These are phyloP conservation scores for Clarias magur DNA, from an alignment of 2,113 vertebrate genomes.

Conservation along the genomic window DNA sequence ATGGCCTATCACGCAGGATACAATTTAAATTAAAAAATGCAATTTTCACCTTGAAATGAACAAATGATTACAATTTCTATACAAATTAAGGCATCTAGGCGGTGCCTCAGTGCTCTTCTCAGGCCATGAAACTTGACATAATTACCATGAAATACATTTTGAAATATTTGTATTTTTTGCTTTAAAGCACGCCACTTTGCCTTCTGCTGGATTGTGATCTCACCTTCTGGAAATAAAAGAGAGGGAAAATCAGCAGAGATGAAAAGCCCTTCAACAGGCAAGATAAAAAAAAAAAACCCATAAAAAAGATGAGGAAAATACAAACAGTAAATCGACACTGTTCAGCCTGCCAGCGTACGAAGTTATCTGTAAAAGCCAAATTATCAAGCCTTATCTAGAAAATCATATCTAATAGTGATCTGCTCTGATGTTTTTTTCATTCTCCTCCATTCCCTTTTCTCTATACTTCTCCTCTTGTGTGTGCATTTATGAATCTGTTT, in stretches of 20 bases:
- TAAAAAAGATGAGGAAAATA: slow-evolving; percentile 49
- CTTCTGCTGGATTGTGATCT: slow-evolving; percentile 70
- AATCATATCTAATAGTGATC: slow-evolving; percentile 85
- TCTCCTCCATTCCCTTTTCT: slow-evolving; percentile 33
- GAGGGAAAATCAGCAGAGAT: slow-evolving; percentile 75
- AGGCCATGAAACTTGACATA: slow-evolving; percentile 99
- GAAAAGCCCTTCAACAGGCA: slow-evolving; percentile 72
- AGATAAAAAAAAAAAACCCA: slow-evolving; percentile 76
- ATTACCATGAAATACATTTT: slow-evolving; percentile 99
- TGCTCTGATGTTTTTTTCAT: slow-evolving; percentile 57
- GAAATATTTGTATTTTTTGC: slow-evolving; percentile 99
- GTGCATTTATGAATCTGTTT: slow-evolving; percentile 57
- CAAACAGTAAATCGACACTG: slow-evolving; percentile 69
- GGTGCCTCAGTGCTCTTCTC: slow-evolving; percentile 95
- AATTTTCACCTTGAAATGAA: slow-evolving; percentile 99
- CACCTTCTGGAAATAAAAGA: slow-evolving; percentile 82
- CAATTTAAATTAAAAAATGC: slow-evolving; percentile 99
- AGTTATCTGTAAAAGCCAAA: slow-evolving; percentile 80
- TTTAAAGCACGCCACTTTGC: slow-evolving; percentile 79
- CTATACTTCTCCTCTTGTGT: slow-evolving; percentile 40
- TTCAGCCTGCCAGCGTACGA: slow-evolving; percentile 75
- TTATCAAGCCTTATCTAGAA: slow-evolving; percentile 82
- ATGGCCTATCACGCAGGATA: slow-evolving; percentile 99
- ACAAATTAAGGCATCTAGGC: slow-evolving; percentile 99
- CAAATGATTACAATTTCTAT: slow-evolving; percentile 99